Conservation (phyloP, 2,797 vertebrate species). For the Spinus olivaceus region DNA sequence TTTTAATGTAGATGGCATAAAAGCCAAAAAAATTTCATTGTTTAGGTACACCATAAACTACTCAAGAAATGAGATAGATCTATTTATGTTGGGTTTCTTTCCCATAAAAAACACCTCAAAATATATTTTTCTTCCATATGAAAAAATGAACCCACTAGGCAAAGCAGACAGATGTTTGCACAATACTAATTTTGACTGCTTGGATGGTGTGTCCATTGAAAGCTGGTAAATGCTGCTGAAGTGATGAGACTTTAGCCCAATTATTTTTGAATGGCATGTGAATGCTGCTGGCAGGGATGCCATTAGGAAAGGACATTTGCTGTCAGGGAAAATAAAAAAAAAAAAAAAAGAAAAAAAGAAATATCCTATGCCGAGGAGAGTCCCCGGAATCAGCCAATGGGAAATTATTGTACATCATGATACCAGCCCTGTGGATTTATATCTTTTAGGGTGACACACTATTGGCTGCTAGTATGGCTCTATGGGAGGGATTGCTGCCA, state of each 20-base stretch:
- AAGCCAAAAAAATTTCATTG: background rate
- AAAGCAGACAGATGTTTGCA: background rate
- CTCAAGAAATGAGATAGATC: background rate
- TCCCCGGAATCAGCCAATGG: constrained; percentile 77
- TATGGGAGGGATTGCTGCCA: constrained; percentile 73
- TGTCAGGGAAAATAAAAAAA: background rate
- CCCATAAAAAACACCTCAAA: background rate
- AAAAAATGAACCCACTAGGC: background rate
- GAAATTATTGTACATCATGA: constrained; percentile 24
- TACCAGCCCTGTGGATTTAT: constrained; percentile 29
- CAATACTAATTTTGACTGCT: background rate
- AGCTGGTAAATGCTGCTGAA: background rate
- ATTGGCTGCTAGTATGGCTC: constrained; percentile 79
- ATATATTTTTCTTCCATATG: background rate
- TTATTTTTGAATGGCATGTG: constrained; percentile 40
- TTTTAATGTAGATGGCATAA: background rate
- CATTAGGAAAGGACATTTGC: constrained; percentile 68
- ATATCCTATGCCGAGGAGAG: constrained; percentile 55
- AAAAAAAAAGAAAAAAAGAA: background rate
- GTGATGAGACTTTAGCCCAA: constrained; percentile 32
- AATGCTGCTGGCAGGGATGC: constrained; percentile 49
- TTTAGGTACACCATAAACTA: background rate
- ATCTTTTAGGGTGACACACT: constrained; percentile 23
- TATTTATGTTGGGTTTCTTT: background rate
- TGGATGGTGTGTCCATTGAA: background rate